Base-by-base conservation (phyloP, 1,140 invertebrate species). In the Polyergus mexicanus region DNA sequence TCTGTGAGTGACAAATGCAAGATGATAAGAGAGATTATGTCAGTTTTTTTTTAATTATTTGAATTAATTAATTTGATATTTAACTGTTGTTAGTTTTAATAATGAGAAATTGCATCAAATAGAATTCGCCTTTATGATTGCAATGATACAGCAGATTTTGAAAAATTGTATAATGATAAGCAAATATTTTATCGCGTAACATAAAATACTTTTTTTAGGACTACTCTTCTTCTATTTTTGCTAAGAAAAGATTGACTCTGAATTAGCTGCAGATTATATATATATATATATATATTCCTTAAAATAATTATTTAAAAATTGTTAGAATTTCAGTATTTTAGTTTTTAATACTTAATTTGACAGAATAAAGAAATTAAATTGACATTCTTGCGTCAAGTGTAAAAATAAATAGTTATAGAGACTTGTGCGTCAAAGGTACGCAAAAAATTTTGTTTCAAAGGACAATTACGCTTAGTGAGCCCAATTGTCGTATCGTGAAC, bases 391-490 rank as follows among this genome's bases (percentile, higher is more conserved):
- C 25, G 28, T 63, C 6, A 7, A 2, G 16, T 25, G 6, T 32
- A 13, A 25, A 62, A 62, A 62, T 62, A 32, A 7, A 16, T 25
- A 25, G 60, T 63, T 63, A 63, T 11, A 6, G 13, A 10, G 13
- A 3, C 1, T 47, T 25, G 19, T 56, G 16, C 16, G 22, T 63
- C 60, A 22, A 22, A 58, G 19, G 8, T 10, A 32, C 16, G 28
- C 25, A 63, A n/a, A n/a, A n/a, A n/a, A 63, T 63, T 63, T 63
- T 63, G 2, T 63, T 63, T 28, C 13, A 32, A 63, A 63, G 32
- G 28, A 2, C 6, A 25, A 28, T 63, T 28, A 32, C 13, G 60
- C 60, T 66, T 38, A 11, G 32, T 38, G 35, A 19, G 19, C 7
- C 10, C 19, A 25, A 69, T 72, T 63, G 16, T 62, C 25, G 6